Evolutionary conservation across 2,113 vertebrate genomes (phyloP), one percentile per base, ranked within the genome.

Genomic region (Nerophis lumbriciformis): DNA sequence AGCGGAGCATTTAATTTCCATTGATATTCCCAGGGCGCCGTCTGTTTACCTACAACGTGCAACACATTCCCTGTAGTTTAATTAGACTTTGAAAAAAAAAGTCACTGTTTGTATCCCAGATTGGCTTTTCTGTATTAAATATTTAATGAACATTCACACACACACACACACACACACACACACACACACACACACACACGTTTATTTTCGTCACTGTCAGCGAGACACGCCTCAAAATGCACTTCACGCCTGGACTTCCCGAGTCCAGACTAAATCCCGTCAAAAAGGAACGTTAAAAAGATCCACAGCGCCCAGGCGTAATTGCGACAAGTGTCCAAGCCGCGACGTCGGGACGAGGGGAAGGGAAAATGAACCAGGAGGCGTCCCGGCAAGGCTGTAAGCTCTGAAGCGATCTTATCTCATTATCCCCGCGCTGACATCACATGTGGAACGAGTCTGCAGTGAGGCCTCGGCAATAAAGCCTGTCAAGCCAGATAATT

Each of bases 11-110:
- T 88, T 88, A 68, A 90, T 91, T 89, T 88, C 76, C 75, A 84
- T 70, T 75, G 70, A 59, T 87, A 90, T 88, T 87, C 90, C 89
- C 87, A 78, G 45, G 83, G 80, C 83, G 72, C 73, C 51, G 35
- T 82, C 78, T 91, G 90, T 91, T 92, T 90, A 90, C 88, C 86
- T 90, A 87, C 88, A 88, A 87, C 82, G 88, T 84, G 84, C 83
- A 75, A 76, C 75, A 63, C 90, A 91, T 87, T 91, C 91, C 90
- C 90, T 70, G 83, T 83, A 79, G 90, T 79, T 90, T 91, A 90
- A 92, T 92, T 92, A 92, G 84, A 84, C 82, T 73, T 61, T 5
- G 67, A 60, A 80, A 82, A 84, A 85, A 81, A 84, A 71, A 61
- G 75, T 76, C 54, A 53, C 80, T 85, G 85, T 87, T 84, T 82